These are phyloP conservation scores for Dicyrtoma fusca DNA, from an alignment of 2,888 invertebrate genomes.

Conservation along the genomic window DNA sequence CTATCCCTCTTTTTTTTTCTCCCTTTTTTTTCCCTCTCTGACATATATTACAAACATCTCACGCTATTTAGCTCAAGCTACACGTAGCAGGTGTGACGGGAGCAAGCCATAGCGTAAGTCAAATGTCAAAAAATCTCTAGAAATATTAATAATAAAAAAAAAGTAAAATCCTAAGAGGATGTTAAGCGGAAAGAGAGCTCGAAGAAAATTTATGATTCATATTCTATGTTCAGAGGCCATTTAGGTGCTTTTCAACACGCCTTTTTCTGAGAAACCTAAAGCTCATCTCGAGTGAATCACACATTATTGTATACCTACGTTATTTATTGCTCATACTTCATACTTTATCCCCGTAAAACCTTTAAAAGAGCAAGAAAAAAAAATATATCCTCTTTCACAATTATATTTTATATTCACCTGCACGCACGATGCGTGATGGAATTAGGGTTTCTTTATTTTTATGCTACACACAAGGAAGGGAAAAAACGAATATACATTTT, in stretches of 20 bases:
- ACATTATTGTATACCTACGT: constrained; percentile 9
- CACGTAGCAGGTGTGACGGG: constrained; percentile 10
- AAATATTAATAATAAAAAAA: not conserved
- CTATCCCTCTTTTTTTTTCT: no score
- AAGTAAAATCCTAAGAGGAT: constrained; percentile 11
- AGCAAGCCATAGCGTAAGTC: constrained; percentile 27
- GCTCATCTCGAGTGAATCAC: constrained; percentile 20
- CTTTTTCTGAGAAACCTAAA: constrained; percentile 22
- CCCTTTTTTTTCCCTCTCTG: no score
- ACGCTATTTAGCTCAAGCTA: no score
- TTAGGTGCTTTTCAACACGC: not conserved
- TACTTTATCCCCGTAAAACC: not conserved
- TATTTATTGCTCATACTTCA: constrained; percentile 38
- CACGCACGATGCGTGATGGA: constrained; percentile 36
- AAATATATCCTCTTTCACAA: constrained; percentile 15
- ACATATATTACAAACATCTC: not conserved
- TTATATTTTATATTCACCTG: constrained; percentile 19
- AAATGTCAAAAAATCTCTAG: constrained; percentile 22
- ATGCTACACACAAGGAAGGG: no score
- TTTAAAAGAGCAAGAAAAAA: not conserved
- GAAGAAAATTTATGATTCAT: constrained; percentile 24
- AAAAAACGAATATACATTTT: no score
- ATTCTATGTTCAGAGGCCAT: not conserved
- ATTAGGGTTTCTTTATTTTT: constrained; percentile 19
- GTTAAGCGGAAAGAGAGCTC: constrained; percentile 1